Percentiles rank a stretch among this genome's conserved stretches.
phyloP scores from a whole-genome alignment of 2,888 invertebrate genomes.

The Limnephilus marmoratus region DNA sequence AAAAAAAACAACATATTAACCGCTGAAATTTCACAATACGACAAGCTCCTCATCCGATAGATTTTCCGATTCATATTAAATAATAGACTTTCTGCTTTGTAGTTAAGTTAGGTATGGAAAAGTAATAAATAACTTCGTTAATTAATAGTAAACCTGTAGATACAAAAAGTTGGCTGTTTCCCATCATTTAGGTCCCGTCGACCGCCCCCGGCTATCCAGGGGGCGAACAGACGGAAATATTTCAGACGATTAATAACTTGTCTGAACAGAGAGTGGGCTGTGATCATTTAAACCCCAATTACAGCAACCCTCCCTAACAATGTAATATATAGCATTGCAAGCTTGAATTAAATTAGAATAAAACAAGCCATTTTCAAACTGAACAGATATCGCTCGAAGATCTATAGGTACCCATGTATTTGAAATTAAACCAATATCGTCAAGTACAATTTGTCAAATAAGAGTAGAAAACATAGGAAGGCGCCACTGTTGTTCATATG shows the following conservation, averaged over 20 bases:
- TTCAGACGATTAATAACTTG: neutral
- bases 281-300: neutral
- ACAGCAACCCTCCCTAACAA: neutral
- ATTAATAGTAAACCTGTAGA: constrained; percentile 2
- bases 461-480: no score
- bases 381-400: neutral
- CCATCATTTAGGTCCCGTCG: neutral
- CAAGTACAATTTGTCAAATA: neutral
- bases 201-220: neutral
- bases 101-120: neutral
- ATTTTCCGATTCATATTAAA: no score
- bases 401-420: neutral
- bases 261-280: neutral
- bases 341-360: neutral
- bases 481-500: no score
- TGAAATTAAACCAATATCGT: neutral
- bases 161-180: constrained; percentile 2
- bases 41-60: no score
- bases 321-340: neutral
- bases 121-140: neutral
- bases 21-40: no score
- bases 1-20: no score
- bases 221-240: neutral
- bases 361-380: neutral
- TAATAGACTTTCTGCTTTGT: neutral